Base-by-base conservation (phyloP, 2,797 vertebrate species). In the Sebastes iracundus region DNA sequence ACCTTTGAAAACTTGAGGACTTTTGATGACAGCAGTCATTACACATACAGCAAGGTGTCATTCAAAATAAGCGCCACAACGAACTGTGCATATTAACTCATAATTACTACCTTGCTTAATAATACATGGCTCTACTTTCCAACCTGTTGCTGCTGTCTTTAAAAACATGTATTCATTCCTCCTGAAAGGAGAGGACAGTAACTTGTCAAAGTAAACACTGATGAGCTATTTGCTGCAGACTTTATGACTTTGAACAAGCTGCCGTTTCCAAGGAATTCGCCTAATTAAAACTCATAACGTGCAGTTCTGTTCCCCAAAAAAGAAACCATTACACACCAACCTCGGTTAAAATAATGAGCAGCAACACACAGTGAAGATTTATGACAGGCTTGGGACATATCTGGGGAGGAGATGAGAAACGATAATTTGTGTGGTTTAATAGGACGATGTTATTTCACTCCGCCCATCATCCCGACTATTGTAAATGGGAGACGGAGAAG, bases 361-460 rank as follows among this genome's bases (percentile, higher is more conserved):
- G 67, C 75, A 63, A 60, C 62, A 69, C 74, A 53, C 62, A 5
- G 55, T 0, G 69, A 84, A 82, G 89, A 93, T 93, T 89, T 89
- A 90, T 71, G 91, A 91, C 46, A 4, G 69, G 65, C 33, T 23
- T 1, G 65, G 81, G 87, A 91, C 80, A 77, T 38, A 80, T 85
- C 72, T 77, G 63, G 65, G 75, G 27, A 79, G 79, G 75, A 89
- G 89, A 89, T 86, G 86, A 92, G 80, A 77, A 88, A 89, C 13
- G 42, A 87, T 88, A 65, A 90, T 87, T 84, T 87, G 69, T 62
- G 16, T 75, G 65, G 84, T 88, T 89, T 92, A 93, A 92, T 86
- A 67, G 72, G 76, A 85, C 38, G 18, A 35, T 33, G 82, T 72
- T 18, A 72, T 85, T 90, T 83, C 71, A 58, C 81, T 85, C 79